Evolutionary conservation across 2,888 invertebrate species (phyloP).

Genomic region (Protula sp.): DNA sequence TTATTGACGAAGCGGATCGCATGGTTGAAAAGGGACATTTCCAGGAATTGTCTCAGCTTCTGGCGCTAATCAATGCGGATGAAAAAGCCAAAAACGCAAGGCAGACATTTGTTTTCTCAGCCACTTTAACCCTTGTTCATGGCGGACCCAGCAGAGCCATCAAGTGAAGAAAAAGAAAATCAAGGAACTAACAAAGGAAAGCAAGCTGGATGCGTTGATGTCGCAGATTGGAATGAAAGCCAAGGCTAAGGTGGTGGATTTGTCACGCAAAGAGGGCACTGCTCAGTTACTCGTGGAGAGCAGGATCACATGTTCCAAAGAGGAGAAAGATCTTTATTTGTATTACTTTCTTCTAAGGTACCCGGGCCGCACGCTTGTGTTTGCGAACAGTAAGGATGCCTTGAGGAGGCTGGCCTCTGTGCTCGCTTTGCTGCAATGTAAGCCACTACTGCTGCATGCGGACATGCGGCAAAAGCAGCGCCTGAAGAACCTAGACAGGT

Average conservation of each 20-base stretch:
- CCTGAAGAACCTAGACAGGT: slow-evolving; percentile 84
- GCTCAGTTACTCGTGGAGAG: slow-evolving; percentile 78
- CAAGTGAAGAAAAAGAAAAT: slow-evolving; percentile 42
- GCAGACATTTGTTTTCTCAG: slow-evolving; percentile 96
- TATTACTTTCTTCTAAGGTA: slow-evolving; percentile 80
- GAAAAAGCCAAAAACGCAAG: slow-evolving; percentile 51
- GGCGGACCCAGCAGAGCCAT: slow-evolving; percentile 63
- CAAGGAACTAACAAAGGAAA: slow-evolving; percentile 38
- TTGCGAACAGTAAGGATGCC: slow-evolving; percentile 76
- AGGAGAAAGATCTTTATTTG: slow-evolving; percentile 74
- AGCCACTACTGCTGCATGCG: slow-evolving; percentile 59
- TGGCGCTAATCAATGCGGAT: slow-evolving; percentile 69
- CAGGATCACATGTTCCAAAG: slow-evolving; percentile 58
- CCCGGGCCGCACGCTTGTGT: slow-evolving; percentile 88
- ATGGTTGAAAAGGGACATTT: slow-evolving; percentile 97
- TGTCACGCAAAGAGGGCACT: slow-evolving; percentile 76
- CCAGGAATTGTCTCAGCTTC: slow-evolving; percentile 75
- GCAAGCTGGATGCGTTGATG: slow-evolving; percentile 53
- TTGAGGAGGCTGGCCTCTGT: slow-evolving; percentile 67
- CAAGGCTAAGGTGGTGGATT: slow-evolving; percentile 87
- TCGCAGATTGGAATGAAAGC: slow-evolving; percentile 76
- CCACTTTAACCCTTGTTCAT: slow-evolving; percentile 88
- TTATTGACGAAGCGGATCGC: slow-evolving; percentile 96
- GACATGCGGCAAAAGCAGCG: slow-evolving; percentile 89
- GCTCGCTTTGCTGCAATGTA: slow-evolving; percentile 49